phyloP scores from a whole-genome alignment of 1,140 invertebrate genomes.

The Drosophila elegans region DNA sequence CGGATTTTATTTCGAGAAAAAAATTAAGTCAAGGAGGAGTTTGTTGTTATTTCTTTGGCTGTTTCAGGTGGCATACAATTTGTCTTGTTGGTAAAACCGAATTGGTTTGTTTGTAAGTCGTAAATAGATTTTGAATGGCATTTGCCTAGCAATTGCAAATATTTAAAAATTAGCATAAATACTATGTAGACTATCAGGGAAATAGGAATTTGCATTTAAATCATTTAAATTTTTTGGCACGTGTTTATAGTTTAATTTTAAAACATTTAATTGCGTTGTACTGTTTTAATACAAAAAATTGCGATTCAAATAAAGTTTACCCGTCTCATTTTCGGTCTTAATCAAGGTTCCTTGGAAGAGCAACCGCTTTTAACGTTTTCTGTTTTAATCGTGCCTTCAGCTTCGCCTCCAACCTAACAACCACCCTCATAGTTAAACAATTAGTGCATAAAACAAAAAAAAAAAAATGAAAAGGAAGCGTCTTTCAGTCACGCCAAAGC shows the following conservation, averaged over 20 bases:
- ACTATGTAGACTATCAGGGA: background rate
- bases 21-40: background rate
- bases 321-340: conserved; percentile 15
- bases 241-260: too few species aligned
- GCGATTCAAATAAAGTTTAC: background rate
- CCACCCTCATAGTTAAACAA: conserved; percentile 41
- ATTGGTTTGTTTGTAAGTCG: conserved; percentile 12
- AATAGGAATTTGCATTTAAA: background rate
- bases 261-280: too few species aligned
- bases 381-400: conserved; percentile 15
- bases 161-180: conserved; percentile 37
- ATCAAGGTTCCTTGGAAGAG: conserved; percentile 15
- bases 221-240: too few species aligned
- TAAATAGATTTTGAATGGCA: conserved; percentile 43
- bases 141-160: conserved; percentile 35
- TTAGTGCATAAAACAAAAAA: conserved; percentile 33
- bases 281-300: conserved; percentile 4
- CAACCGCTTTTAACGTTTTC: conserved; percentile 22
- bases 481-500: conserved; percentile 42
- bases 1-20: background rate
- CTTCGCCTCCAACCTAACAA: conserved; percentile 1
- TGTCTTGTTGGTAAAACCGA: conserved; percentile 32
- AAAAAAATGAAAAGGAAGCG: conserved; percentile 18
- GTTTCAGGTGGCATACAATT: conserved; percentile 16
- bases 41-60: conserved; percentile 16